Percentiles rank a stretch among this genome's conserved stretches.
Evolutionary conservation across 2,113 vertebrate genomes (phyloP).

Genomic region (Phycodurus eques): DNA sequence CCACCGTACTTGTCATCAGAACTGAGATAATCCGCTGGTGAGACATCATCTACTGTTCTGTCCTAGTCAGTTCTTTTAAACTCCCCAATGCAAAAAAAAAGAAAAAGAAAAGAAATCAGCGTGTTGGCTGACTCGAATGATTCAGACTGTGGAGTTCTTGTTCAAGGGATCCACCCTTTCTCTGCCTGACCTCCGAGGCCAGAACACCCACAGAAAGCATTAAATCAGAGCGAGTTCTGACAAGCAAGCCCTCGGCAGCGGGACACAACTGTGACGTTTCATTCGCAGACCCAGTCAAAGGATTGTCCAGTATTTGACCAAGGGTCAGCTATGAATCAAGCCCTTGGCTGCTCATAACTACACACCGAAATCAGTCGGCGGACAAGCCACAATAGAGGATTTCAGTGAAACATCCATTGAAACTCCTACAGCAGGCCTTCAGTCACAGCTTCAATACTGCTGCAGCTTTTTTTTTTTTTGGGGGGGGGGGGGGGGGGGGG

Average conservation of each 20-base stretch:
- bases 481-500: no score
- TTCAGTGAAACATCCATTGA: slow-evolving; percentile 15
- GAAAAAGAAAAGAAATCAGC: background rate
- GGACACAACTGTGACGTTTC: slow-evolving; percentile 5
- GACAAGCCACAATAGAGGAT: slow-evolving; percentile 26
- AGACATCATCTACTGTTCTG: background rate
- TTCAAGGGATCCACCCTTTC: slow-evolving; percentile 30
- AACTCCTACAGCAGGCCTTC: background rate
- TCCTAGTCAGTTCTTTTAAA: background rate
- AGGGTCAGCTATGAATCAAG: slow-evolving; percentile 12
- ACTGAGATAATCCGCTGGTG: background rate
- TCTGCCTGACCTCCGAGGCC: slow-evolving; percentile 27
- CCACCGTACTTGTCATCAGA: slow-evolving; percentile 2
- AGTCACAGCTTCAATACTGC: slow-evolving; percentile 5
- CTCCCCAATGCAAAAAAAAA: background rate
- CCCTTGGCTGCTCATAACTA: slow-evolving; percentile 32
- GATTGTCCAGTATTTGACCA: slow-evolving; percentile 37
- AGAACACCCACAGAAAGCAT: slow-evolving; percentile 48
- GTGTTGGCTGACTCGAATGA: background rate
- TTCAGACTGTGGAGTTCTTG: slow-evolving; percentile 39
- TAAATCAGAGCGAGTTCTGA: slow-evolving; percentile 42
- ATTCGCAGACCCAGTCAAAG: slow-evolving; percentile 17
- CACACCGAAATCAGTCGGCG: slow-evolving; percentile 34
- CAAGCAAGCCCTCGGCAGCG: slow-evolving; percentile 11
- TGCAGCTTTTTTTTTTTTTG: background rate